A percentile compares a stretch with the other conserved stretches of the same genome.
Conservation (phyloP, 92 coral and sea anemone genomes). For the Isaurus tuberculatus region DNA sequence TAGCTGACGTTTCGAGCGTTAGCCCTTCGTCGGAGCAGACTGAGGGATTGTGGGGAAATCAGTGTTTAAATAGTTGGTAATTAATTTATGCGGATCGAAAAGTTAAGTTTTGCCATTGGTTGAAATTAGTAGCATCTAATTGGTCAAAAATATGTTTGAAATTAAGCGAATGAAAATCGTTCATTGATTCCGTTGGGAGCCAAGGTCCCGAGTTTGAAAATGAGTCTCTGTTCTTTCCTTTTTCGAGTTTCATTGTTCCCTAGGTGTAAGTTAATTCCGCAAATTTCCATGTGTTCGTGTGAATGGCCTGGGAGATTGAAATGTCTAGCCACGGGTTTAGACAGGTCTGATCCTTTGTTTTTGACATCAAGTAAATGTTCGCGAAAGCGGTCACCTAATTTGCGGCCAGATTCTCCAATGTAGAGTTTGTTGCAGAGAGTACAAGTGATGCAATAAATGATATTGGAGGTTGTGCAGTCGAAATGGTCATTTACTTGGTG, state of each 20-base stretch:
- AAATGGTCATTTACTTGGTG: conserved; percentile 24
- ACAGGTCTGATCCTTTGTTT: conserved; percentile 21
- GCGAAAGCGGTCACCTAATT: conserved; percentile 45
- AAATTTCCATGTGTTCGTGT: conserved; percentile 14
- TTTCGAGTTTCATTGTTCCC: conserved; percentile 41
- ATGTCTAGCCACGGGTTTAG: conserved; percentile 54
- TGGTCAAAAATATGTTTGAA: not conserved
- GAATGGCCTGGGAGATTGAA: conserved; percentile 42
- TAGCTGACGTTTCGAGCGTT: no score
- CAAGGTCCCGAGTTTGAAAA: no score
- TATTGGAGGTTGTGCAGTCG: conserved; percentile 48
- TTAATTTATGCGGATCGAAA: no score
- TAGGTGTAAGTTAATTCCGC: conserved; percentile 39
- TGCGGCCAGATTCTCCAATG: conserved; percentile 49
- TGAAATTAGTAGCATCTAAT: no score
- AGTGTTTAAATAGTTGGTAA: no score
- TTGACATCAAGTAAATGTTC: conserved; percentile 53
- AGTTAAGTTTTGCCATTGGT: no score
- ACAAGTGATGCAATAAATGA: conserved; percentile 31
- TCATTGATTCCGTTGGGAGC: no score
- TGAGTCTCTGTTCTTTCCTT: conserved; percentile 42
- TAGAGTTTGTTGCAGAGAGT: conserved; percentile 39
- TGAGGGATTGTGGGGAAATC: no score
- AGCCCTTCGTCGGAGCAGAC: no score
- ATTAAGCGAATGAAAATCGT: no score